A percentile compares a stretch with the other conserved stretches of the same genome.
Conservation (phyloP, 53 echinoderm and acorn worm genomes). For the Glandiceps talaboti region DNA sequence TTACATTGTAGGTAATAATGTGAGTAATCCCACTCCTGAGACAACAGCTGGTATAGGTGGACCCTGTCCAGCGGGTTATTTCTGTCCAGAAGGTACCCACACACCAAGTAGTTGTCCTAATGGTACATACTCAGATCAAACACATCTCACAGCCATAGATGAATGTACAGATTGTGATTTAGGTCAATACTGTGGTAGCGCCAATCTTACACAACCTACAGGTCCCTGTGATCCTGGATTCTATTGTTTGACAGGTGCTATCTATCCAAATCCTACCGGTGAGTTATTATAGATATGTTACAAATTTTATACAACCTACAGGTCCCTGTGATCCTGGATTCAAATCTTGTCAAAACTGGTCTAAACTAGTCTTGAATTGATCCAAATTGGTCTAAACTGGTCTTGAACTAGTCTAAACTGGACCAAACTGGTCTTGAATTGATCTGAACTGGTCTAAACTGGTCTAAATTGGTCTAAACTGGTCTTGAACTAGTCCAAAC, state of each 20-base stretch:
- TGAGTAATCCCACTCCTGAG: slow-evolving; percentile 64
- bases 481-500: too few relatives aligned
- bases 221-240: slow-evolving; percentile 78
- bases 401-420: too few relatives aligned
- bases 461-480: too few relatives aligned
- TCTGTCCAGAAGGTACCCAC: slow-evolving; percentile 58
- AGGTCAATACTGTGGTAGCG: slow-evolving; percentile 66
- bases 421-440: too few relatives aligned
- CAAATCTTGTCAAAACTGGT: too few relatives aligned
- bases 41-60: slow-evolving; percentile 87
- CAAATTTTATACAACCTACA: too few relatives aligned
- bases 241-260: slow-evolving; percentile 71
- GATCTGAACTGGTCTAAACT: too few relatives aligned
- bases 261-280: slow-evolving; percentile 81
- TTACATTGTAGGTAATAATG: slow-evolving; percentile 58
- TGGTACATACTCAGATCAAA: slow-evolving; percentile 80
- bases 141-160: slow-evolving; percentile 17
- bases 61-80: slow-evolving; percentile 83
- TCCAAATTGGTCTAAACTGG: too few relatives aligned
- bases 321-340: too few relatives aligned
- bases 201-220: slow-evolving; percentile 75
- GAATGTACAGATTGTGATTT: slow-evolving; percentile 67
- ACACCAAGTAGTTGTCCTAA: slow-evolving; percentile 56
- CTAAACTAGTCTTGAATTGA: too few relatives aligned
- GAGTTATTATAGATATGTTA: too few relatives aligned